phyloP scores from a whole-genome alignment of 2,888 invertebrate genomes.

The Caradrina kadenii region DNA sequence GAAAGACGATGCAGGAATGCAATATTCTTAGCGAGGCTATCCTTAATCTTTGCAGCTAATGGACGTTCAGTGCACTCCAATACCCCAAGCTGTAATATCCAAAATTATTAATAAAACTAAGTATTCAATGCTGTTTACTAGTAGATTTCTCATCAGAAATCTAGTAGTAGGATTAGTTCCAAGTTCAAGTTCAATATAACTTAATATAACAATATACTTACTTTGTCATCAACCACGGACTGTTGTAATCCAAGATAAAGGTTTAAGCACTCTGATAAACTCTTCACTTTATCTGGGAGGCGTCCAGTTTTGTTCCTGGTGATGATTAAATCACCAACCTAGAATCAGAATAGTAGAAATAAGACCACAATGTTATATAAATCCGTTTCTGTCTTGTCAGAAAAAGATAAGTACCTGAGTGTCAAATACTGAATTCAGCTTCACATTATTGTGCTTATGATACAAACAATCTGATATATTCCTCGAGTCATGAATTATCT shows the following conservation, averaged over 20 bases:
- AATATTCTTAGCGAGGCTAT: constrained; percentile 84
- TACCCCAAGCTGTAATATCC: constrained; percentile 83
- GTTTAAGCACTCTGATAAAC: constrained; percentile 83
- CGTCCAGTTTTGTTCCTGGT: constrained; percentile 82
- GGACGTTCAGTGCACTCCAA: constrained; percentile 86
- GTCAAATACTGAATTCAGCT: constrained; percentile 91
- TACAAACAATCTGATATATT: constrained; percentile 90
- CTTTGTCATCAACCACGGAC: constrained; percentile 82
- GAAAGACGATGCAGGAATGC: constrained; percentile 85
- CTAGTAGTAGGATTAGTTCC: no score
- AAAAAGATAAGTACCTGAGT: constrained; percentile 83
- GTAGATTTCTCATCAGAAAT: not conserved
- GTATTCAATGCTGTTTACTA: not conserved
- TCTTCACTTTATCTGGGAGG: constrained; percentile 80
- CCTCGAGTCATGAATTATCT: constrained; percentile 91
- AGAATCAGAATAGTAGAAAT: constrained; percentile 51
- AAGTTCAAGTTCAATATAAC: no score
- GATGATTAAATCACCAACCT: constrained; percentile 89
- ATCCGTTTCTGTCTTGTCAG: not conserved
- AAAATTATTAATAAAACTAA: not conserved
- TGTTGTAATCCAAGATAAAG: constrained; percentile 84
- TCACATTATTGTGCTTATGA: constrained; percentile 90
- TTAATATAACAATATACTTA: constrained; percentile 57
- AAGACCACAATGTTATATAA: not conserved
- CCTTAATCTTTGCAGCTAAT: constrained; percentile 80